These are phyloP conservation scores for Mesoclemmys tuberculata DNA, from an alignment of 2,113 vertebrate genomes.

Conservation along the genomic window DNA sequence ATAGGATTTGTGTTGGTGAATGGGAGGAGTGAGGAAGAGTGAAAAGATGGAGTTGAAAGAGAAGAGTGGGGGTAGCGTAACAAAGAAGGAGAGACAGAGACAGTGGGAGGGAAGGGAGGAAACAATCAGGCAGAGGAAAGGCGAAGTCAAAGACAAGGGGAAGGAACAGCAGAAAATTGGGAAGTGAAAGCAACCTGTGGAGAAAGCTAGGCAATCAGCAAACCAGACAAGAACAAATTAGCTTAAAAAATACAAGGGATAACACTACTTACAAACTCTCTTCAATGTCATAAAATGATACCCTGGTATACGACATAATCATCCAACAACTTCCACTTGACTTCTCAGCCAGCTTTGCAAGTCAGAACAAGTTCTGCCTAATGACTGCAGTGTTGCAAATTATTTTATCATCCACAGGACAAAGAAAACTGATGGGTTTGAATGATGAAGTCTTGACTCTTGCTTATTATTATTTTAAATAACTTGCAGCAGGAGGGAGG, in stretches of 20 bases:
- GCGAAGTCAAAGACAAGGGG: background rate
- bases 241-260: accelerated
- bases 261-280: background rate
- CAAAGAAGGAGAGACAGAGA: background rate
- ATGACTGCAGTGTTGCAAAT: conserved; percentile 14
- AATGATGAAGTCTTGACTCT: background rate
- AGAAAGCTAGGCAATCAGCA: background rate
- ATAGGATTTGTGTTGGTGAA: background rate
- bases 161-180: background rate
- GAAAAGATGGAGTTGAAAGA: background rate
- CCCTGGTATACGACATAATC: background rate
- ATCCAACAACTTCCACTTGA: background rate
- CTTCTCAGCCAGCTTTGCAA: conserved; percentile 18
- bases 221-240: background rate
- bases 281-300: background rate
- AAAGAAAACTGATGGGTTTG: background rate
- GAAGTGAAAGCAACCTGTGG: background rate
- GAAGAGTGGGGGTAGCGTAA: background rate
- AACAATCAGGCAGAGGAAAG: background rate
- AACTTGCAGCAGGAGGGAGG: background rate
- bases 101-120: background rate
- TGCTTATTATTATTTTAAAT: background rate
- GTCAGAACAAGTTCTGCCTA: background rate
- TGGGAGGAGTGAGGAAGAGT: background rate
- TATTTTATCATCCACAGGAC: conserved; percentile 15